Conservation (phyloP, 2,113 vertebrate species). For the Strix aluco region DNA sequence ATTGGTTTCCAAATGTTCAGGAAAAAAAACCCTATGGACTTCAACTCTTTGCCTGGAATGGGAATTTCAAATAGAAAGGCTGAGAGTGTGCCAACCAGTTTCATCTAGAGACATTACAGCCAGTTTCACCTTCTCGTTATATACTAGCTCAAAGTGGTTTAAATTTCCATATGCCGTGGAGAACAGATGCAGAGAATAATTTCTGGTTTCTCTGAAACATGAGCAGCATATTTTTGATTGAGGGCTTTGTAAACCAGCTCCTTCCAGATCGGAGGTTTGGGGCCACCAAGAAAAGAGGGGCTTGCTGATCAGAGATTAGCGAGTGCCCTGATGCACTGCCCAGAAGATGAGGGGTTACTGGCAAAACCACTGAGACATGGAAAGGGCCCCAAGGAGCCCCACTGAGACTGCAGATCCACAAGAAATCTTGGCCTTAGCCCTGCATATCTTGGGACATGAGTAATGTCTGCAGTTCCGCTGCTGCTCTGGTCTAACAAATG, state of each 20-base stretch:
- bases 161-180: background rate
- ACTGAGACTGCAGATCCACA: background rate
- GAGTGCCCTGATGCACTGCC: background rate
- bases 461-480: conserved; percentile 38
- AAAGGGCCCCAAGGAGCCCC: background rate
- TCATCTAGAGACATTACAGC: background rate
- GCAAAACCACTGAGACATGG: background rate
- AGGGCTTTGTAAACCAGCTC: background rate
- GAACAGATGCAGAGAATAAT: background rate
- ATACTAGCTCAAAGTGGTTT: background rate
- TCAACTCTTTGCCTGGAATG: background rate
- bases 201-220: background rate
- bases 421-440: conserved; percentile 41
- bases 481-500: conserved; percentile 16
- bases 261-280: background rate
- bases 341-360: background rate
- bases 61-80: background rate
- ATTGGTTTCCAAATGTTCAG: background rate
- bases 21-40: background rate
- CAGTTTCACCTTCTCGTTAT: background rate
- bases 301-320: background rate
- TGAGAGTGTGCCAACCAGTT: background rate
- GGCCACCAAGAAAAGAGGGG: background rate
- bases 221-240: background rate
- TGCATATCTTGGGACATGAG: background rate